Conservation (phyloP, 2,797 vertebrate species). For the Pachyuromys duprasi region DNA sequence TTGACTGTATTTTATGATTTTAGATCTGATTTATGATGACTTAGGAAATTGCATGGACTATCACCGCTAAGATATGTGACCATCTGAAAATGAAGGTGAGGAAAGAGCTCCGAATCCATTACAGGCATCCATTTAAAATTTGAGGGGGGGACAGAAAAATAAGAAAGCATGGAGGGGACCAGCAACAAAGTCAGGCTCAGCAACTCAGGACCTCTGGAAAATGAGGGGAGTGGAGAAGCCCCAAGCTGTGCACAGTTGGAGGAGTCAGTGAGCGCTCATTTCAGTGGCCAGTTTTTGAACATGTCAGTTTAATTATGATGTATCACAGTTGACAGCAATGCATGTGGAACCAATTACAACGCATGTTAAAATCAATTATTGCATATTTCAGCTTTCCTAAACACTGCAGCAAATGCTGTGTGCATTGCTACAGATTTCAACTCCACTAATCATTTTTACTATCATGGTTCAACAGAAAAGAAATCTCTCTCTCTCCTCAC, state of each 20-base stretch:
- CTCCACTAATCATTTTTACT: constrained; percentile 83
- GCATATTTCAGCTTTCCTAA: constrained; percentile 81
- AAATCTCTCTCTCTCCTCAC: not conserved
- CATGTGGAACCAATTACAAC: constrained; percentile 72
- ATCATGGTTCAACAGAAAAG: constrained; percentile 76
- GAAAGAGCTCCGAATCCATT: constrained; percentile 58
- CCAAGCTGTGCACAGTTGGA: constrained; percentile 48
- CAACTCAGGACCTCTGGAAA: not conserved
- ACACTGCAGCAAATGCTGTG: constrained; percentile 59
- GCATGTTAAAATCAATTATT: constrained; percentile 83
- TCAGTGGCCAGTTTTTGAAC: constrained; percentile 67
- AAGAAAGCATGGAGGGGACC: not conserved
- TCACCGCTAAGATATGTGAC: constrained; percentile 65
- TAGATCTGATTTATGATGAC: constrained; percentile 71
- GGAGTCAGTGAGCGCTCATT: constrained; percentile 60
- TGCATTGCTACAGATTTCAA: constrained; percentile 75
- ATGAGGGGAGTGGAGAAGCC: not conserved
- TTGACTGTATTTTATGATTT: constrained; percentile 57
- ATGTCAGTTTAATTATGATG: constrained; percentile 66
- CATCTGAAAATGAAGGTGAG: not conserved
- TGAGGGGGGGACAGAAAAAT: constrained; percentile 52
- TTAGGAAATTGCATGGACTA: constrained; percentile 58
- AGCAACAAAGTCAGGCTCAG: not conserved
- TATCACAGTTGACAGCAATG: constrained; percentile 66
- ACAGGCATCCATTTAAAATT: constrained; percentile 54